A percentile compares a stretch with the other conserved stretches of the same genome.
These are phyloP conservation scores for Ficedula albicollis DNA, from an alignment of 2,797 vertebrate genomes.

Conservation along the genomic window DNA sequence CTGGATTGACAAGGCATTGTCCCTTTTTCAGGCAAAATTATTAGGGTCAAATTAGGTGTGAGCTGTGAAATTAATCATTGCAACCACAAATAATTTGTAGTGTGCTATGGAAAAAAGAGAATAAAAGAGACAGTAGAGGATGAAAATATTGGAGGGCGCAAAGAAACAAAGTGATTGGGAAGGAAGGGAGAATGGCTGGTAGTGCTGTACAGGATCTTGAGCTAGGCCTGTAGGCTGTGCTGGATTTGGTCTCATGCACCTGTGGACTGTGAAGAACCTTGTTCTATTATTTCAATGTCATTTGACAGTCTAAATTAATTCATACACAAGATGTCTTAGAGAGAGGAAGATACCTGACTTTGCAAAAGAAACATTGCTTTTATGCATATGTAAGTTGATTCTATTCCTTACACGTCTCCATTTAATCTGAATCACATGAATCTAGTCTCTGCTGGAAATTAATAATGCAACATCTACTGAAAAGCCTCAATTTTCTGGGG, in stretches of 20 bases:
- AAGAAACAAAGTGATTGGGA: background rate
- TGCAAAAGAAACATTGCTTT: background rate
- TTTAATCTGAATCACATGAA: background rate
- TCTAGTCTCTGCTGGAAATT: background rate
- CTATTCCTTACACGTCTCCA: background rate
- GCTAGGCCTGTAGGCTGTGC: background rate
- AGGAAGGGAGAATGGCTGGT: background rate
- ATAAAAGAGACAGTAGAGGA: background rate
- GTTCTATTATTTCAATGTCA: background rate
- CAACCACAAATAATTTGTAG: background rate
- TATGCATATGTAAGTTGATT: background rate
- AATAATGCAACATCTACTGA: background rate
- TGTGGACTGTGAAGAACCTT: background rate
- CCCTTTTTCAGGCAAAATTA: background rate
- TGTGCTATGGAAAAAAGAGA: background rate
- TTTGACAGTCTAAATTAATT: background rate
- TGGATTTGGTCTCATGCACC: background rate
- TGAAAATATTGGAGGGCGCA: background rate
- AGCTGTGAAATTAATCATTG: constrained; percentile 19
- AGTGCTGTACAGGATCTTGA: background rate
- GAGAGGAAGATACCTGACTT: background rate
- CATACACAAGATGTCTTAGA: background rate
- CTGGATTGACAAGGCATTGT: constrained; percentile 25
- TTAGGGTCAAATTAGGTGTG: constrained; percentile 8
- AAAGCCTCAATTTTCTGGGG: background rate